Conservation (phyloP, 2,797 vertebrate genomes). For the Oceanodroma leucorhoa region DNA sequence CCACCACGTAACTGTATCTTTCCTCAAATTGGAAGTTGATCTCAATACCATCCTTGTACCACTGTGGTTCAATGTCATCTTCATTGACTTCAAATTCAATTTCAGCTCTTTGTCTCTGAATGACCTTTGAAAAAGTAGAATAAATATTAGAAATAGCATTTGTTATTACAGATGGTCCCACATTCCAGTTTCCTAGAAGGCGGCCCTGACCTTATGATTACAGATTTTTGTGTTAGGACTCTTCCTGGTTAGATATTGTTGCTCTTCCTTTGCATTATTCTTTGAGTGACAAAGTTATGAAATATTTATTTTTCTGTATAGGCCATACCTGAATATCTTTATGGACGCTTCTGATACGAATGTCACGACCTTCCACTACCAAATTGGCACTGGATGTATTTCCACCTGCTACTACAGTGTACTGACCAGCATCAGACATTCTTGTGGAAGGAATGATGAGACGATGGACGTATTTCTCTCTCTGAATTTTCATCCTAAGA, state of each 20-base stretch:
- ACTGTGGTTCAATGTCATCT: constrained; percentile 86
- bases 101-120: constrained; percentile 85
- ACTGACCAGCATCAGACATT: constrained; percentile 91
- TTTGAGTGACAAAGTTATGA: neutral
- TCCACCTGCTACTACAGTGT: constrained; percentile 92
- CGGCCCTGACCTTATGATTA: neutral
- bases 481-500: constrained; percentile 83
- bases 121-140: constrained; percentile 73
- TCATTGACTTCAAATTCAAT: constrained; percentile 90
- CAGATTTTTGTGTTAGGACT: neutral
- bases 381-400: constrained; percentile 90
- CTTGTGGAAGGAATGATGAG: constrained; percentile 89
- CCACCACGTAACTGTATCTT: constrained; percentile 80
- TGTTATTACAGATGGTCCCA: neutral
- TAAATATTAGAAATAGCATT: neutral
- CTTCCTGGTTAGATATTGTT: neutral
- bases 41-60: constrained; percentile 87
- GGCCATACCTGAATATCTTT: constrained; percentile 78
- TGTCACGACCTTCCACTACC: constrained; percentile 90
- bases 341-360: constrained; percentile 76
- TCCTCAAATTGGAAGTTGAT: constrained; percentile 86
- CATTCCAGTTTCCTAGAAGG: neutral
- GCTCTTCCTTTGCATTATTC: neutral
- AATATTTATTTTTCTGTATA: neutral
- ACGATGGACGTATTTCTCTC: constrained; percentile 91